Percentiles rank a stretch among this genome's conserved stretches.
Conservation (phyloP, 2,888 invertebrate genomes). For the Orthosia gracilis region DNA sequence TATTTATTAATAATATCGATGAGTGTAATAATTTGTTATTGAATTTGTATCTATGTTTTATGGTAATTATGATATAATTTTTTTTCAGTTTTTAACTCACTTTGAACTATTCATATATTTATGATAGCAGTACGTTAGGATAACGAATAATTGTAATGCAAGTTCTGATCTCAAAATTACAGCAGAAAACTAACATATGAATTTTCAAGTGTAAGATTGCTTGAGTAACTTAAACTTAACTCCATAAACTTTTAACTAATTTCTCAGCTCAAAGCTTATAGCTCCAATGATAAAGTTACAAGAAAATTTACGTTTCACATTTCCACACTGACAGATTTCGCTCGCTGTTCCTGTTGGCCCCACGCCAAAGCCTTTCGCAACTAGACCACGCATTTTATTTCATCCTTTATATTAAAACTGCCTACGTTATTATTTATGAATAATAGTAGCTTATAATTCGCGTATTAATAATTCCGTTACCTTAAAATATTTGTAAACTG, state of each 20-base stretch:
- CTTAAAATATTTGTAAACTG: conserved; percentile 25
- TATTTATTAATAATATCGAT: conserved; percentile 19
- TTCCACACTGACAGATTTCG: conserved; percentile 6
- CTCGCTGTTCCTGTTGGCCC: conserved; percentile 33
- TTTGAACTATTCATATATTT: no score
- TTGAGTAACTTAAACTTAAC: conserved; percentile 4
- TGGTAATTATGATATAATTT: neutral
- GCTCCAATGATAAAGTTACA: conserved; percentile 2
- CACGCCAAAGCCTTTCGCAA: conserved; percentile 45
- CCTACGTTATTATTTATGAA: conserved; percentile 38
- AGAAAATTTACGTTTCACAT: conserved; percentile 16
- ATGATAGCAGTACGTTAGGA: neutral
- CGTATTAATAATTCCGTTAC: conserved; percentile 5
- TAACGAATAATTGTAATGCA: neutral
- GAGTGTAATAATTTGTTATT: neutral
- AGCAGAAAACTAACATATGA: neutral
- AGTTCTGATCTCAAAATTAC: neutral
- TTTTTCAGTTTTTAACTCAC: no score
- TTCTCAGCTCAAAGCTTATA: conserved; percentile 12
- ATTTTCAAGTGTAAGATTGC: neutral
- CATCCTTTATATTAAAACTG: conserved; percentile 27
- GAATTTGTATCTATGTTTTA: neutral
- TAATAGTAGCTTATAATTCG: conserved; percentile 13
- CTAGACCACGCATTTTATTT: conserved; percentile 32
- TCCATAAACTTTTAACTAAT: neutral